Conservation (phyloP, 1,140 invertebrate species). For the Scaptomyza montana region DNA sequence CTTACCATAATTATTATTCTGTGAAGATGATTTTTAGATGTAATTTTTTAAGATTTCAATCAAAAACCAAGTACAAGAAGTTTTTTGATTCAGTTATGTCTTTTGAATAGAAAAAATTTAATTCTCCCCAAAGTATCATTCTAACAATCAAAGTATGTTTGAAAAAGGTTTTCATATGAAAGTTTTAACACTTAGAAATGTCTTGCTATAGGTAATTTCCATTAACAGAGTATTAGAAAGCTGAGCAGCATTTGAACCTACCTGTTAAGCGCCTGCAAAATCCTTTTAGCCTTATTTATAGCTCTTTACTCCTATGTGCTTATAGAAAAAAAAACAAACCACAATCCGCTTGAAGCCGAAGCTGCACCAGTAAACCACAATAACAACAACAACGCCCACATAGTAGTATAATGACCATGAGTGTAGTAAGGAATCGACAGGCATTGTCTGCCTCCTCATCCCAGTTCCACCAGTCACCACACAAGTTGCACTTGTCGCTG, state of each 20-base stretch:
- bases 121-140: no score
- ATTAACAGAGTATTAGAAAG: neutral
- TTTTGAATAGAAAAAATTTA: no score
- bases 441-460: neutral
- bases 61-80: no score
- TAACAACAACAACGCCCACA: slow-evolving; percentile 33
- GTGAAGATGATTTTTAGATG: no score
- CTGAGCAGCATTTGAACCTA: neutral
- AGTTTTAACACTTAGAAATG: no score
- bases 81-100: no score
- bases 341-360: neutral
- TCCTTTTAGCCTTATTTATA: slow-evolving; percentile 1
- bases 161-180: no score
- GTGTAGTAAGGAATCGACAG: slow-evolving; percentile 37
- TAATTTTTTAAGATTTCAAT: no score
- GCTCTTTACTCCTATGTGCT: slow-evolving; percentile 9
- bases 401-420: slow-evolving; percentile 22
- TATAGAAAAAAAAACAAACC: slow-evolving; percentile 13
- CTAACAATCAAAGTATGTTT: no score
- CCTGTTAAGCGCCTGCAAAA: neutral
- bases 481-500: slow-evolving; percentile 16
- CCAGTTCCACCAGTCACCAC: neutral
- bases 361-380: slow-evolving; percentile 17
- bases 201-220: no score
- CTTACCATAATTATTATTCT: no score